These are phyloP conservation scores for Hydractinia symbiolongicarpus DNA, from an alignment of 30 jellyfish, hydroid and myxozoan species.

Conservation along the genomic window DNA sequence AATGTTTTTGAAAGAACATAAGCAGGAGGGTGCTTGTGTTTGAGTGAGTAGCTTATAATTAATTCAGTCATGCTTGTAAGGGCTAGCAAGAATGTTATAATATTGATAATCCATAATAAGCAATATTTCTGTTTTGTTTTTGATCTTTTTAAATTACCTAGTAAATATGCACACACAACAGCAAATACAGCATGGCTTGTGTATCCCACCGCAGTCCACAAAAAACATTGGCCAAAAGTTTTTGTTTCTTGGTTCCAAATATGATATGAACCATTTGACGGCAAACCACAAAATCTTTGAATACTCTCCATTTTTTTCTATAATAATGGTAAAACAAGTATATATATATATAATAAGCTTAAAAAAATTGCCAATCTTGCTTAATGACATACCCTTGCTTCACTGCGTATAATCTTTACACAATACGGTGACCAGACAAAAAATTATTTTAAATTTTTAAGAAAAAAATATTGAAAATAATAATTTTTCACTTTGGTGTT, in stretches of 20 bases:
- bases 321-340: neutral
- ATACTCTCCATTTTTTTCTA: slow-evolving; percentile 6
- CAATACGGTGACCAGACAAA: too few relatives aligned
- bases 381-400: too few relatives aligned
- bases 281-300: slow-evolving; percentile 6
- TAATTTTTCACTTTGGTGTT: too few relatives aligned
- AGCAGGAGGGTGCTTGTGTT: slow-evolving; percentile 62
- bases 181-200: slow-evolving; percentile 50
- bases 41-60: slow-evolving; percentile 33
- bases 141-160: slow-evolving; percentile 11
- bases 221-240: slow-evolving; percentile 61
- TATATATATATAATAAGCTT: neutral
- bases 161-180: slow-evolving; percentile 18
- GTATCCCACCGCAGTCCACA: slow-evolving; percentile 63
- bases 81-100: neutral
- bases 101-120: neutral
- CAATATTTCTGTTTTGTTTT: neutral
- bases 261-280: slow-evolving; percentile 34
- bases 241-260: slow-evolving; percentile 46
- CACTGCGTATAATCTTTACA: too few relatives aligned
- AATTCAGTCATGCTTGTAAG: slow-evolving; percentile 34
- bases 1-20: slow-evolving; percentile 55
- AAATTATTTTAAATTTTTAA: too few relatives aligned
- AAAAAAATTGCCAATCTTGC: too few relatives aligned
- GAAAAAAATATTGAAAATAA: too few relatives aligned